phyloP scores from a whole-genome alignment of 2,888 invertebrate genomes.

The Dynastes tityus region DNA sequence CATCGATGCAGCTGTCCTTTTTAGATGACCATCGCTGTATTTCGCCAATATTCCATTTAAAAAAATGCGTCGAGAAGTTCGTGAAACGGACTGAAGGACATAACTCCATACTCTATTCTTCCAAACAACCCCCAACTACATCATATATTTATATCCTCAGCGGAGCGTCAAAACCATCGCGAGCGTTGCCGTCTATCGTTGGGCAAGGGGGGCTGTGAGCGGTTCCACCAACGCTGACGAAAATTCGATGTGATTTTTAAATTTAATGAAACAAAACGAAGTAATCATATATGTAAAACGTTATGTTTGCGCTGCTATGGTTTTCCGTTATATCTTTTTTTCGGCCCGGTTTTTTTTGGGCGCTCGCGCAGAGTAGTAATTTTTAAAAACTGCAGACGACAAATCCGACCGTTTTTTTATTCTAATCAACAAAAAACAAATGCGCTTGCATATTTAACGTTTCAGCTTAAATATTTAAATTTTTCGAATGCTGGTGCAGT shows the following conservation, averaged over 20 bases:
- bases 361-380: not conserved
- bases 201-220: too few relatives aligned
- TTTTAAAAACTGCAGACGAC: constrained; percentile 8
- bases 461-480: constrained; percentile 50
- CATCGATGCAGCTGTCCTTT: constrained; percentile 55
- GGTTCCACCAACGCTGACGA: constrained; percentile 61
- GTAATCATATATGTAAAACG: constrained; percentile 69
- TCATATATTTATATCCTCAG: constrained; percentile 71
- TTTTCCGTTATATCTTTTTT: not conserved
- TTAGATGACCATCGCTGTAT: constrained; percentile 60
- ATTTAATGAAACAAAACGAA: constrained; percentile 69
- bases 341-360: not conserved
- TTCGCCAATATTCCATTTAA: constrained; percentile 70
- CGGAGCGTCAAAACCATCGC: not conserved
- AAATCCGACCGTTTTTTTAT: constrained; percentile 38
- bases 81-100: too few relatives aligned
- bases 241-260: constrained; percentile 70
- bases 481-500: constrained; percentile 19
- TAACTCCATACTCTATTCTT: not conserved
- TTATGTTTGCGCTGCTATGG: constrained; percentile 62
- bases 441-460: constrained; percentile 49
- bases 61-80: constrained; percentile 69
- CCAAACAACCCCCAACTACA: constrained; percentile 60
- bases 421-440: constrained; percentile 49
- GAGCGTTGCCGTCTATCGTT: not conserved